Evolutionary conservation across 2,888 invertebrate species (phyloP).

Genomic region (Ophioninae sp.): DNA sequence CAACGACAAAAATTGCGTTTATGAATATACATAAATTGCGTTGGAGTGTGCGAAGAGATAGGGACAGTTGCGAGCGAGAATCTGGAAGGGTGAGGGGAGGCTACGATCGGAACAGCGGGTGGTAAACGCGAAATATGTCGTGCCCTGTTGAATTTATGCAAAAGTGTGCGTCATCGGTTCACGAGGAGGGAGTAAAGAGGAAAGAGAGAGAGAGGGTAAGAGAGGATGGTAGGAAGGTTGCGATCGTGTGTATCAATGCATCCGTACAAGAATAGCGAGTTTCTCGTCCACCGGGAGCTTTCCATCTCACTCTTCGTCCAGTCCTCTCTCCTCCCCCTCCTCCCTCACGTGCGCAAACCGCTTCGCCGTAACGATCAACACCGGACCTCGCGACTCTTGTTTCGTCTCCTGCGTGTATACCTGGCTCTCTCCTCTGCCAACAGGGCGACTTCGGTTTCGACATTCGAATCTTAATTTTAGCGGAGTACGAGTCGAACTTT

Average conservation of each 20-base stretch:
- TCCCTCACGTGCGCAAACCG: slow-evolving; percentile 30
- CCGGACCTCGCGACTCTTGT: slow-evolving; percentile 50
- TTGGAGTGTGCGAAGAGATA: slow-evolving; percentile 22
- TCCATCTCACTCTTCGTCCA: slow-evolving; percentile 19
- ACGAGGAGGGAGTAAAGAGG: neutral
- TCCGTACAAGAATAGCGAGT: slow-evolving; percentile 32
- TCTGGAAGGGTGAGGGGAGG: neutral
- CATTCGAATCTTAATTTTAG: slow-evolving; percentile 66
- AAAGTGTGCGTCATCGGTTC: slow-evolving; percentile 37
- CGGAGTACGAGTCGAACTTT: slow-evolving; percentile 36
- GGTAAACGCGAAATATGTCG: slow-evolving; percentile 62
- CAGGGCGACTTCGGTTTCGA: slow-evolving; percentile 58
- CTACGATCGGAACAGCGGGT: slow-evolving; percentile 62
- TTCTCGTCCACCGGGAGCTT: slow-evolving; percentile 8
- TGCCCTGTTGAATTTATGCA: slow-evolving; percentile 36
- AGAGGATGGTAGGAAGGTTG: slow-evolving; percentile 3
- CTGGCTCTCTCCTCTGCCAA: slow-evolving; percentile 40
- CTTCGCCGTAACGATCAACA: slow-evolving; percentile 64
- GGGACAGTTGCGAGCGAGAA: slow-evolving; percentile 27
- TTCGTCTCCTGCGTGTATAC: slow-evolving; percentile 40
- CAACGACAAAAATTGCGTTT: slow-evolving; percentile 22
- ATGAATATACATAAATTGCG: slow-evolving; percentile 50
- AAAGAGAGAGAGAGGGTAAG: slow-evolving; percentile 19
- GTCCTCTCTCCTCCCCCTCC: neutral
- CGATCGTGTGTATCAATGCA: slow-evolving; percentile 39